Evolutionary conservation across 1,140 invertebrate species (phyloP).

Genomic region (Heliconius congener): DNA sequence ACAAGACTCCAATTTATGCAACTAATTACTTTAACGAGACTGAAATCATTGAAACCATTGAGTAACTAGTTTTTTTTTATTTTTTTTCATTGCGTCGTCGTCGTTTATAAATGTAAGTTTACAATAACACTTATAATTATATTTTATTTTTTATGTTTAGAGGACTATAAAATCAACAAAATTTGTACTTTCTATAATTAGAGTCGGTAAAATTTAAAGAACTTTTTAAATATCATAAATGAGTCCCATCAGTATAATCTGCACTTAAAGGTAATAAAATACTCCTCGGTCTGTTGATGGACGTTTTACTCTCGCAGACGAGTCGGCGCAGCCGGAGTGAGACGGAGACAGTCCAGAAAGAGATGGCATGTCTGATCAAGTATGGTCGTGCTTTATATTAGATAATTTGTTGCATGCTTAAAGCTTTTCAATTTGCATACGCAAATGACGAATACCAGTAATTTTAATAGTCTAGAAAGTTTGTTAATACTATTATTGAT

Average conservation of each 20-base stretch:
- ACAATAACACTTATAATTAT: not conserved
- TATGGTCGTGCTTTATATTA: conserved; percentile 32
- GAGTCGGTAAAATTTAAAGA: conserved; percentile 5
- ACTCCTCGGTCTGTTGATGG: conserved; percentile 42
- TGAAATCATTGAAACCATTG: conserved; percentile 7
- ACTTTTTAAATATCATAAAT: conserved; percentile 10
- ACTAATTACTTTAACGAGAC: conserved; percentile 36
- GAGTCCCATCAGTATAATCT: conserved; percentile 23
- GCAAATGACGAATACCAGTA: not conserved
- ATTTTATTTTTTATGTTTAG: not conserved
- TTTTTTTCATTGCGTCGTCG: not conserved
- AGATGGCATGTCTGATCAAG: conserved; percentile 37
- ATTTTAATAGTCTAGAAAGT: conserved; percentile 4
- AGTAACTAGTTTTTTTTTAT: not conserved
- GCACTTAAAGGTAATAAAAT: conserved; percentile 47
- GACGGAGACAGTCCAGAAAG: conserved; percentile 42
- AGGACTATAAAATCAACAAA: conserved; percentile 1
- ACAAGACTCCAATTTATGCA: conserved; percentile 35
- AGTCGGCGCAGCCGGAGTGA: conserved; percentile 57
- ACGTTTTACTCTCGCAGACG: conserved; percentile 53
- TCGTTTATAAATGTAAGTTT: not conserved
- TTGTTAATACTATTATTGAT: not conserved
- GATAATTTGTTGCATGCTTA: conserved; percentile 15
- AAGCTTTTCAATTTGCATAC: conserved; percentile 10
- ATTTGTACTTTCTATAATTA: conserved; percentile 5